phyloP scores from a whole-genome alignment of 2,113 vertebrate species.

The Recurvirostra avosetta region DNA sequence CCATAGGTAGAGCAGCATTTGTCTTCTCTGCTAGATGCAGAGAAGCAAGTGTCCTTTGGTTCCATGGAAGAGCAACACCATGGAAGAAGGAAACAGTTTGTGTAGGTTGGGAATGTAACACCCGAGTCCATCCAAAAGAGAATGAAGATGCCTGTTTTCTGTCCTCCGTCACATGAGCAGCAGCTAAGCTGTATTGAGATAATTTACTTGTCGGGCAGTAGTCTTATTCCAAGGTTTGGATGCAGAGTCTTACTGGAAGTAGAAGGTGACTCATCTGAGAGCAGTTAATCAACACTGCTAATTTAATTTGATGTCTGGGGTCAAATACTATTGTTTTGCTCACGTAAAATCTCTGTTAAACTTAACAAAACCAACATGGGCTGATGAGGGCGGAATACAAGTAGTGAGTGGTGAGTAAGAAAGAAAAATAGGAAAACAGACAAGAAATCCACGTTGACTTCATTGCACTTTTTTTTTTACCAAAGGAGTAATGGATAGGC shows the following conservation, averaged over 20 bases:
- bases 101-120: background rate
- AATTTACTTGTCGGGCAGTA: background rate
- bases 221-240: background rate
- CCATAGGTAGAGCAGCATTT: background rate
- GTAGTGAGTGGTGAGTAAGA: background rate
- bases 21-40: background rate
- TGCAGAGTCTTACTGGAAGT: background rate
- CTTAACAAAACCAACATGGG: background rate
- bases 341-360: background rate
- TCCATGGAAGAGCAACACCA: background rate
- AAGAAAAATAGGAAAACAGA: background rate
- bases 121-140: background rate
- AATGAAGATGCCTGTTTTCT: background rate
- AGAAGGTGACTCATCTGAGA: background rate
- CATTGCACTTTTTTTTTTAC: background rate
- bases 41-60: background rate
- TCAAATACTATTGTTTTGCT: conserved; percentile 2
- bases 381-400: background rate
- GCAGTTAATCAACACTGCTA: background rate
- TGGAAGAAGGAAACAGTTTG: background rate
- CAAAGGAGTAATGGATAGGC: background rate
- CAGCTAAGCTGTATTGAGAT: background rate
- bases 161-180: background rate
- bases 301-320: conserved; percentile 6
- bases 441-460: background rate